phyloP scores from a whole-genome alignment of 1,140 invertebrate species.

The Dolichoris vasculosae region DNA sequence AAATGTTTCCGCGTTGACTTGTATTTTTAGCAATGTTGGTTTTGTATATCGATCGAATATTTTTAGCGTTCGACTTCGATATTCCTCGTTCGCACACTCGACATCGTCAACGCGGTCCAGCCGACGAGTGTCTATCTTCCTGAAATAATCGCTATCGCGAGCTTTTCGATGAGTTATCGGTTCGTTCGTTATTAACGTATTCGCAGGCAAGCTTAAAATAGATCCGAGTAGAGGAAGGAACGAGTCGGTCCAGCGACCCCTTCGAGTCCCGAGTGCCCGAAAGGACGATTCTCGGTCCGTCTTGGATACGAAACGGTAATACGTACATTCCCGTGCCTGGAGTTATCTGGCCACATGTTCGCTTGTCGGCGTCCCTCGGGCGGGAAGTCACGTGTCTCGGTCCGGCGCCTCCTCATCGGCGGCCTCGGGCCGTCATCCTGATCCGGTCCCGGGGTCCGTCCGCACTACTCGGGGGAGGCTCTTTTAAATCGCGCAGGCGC shows the following conservation, averaged over 20 bases:
- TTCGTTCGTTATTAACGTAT: too few relatives aligned
- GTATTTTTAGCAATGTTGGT: background rate
- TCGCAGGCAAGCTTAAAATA: too few relatives aligned
- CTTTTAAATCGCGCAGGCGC: background rate
- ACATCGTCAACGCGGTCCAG: background rate
- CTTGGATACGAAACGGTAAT: background rate
- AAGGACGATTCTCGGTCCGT: too few relatives aligned
- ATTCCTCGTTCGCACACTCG: background rate
- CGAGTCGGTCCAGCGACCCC: too few relatives aligned
- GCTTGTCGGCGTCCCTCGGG: constrained; percentile 47
- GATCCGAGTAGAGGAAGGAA: too few relatives aligned
- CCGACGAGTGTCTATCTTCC: background rate
- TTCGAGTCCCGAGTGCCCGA: too few relatives aligned
- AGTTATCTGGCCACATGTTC: constrained; percentile 61
- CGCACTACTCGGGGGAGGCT: background rate
- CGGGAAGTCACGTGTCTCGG: background rate
- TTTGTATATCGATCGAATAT: constrained; percentile 29
- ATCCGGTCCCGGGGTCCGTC: background rate
- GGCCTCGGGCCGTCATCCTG: constrained; percentile 49
- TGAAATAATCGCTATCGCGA: too few relatives aligned
- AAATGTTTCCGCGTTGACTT: background rate
- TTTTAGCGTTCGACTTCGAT: constrained; percentile 36
- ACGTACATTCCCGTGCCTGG: constrained; percentile 65
- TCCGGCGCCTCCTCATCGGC: background rate
- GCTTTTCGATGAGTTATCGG: too few relatives aligned